A percentile compares a stretch with the other conserved stretches of the same genome.
Conservation (phyloP, 2,113 vertebrate genomes). For the Datnioides undecimradiatus region DNA sequence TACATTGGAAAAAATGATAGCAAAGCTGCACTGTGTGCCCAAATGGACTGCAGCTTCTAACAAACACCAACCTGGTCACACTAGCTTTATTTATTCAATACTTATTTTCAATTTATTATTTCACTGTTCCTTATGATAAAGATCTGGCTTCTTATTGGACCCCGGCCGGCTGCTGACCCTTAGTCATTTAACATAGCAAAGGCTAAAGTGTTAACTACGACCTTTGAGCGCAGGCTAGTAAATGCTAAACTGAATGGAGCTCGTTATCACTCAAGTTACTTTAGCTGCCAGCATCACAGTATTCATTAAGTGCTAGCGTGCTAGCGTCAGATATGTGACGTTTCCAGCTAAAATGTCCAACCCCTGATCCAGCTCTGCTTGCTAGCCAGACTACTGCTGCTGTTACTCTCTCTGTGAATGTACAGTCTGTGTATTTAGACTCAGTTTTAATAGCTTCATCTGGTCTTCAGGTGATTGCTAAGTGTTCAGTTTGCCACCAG, state of each 20-base stretch:
- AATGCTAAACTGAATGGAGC: neutral
- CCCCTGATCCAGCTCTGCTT: neutral
- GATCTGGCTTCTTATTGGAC: neutral
- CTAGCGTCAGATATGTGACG: neutral
- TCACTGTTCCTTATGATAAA: neutral
- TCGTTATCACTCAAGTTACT: neutral
- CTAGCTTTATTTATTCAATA: neutral
- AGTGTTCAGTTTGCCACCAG: neutral
- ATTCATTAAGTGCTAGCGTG: neutral
- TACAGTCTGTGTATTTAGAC: no score
- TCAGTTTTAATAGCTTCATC: neutral
- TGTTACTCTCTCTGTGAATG: no score
- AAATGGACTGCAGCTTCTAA: no score
- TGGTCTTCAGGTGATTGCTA: neutral
- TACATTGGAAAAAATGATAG: neutral
- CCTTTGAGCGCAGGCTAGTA: neutral
- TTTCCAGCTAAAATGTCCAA: neutral
- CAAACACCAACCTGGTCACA: neutral
- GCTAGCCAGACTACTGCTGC: neutral
- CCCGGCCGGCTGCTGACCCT: neutral
- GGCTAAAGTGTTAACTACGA: neutral
- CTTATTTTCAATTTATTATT: neutral
- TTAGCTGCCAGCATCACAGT: no score
- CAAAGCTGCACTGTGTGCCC: neutral
- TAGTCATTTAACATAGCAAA: neutral